phyloP scores from a whole-genome alignment of 2,797 vertebrate genomes.

The Botia almorhae region DNA sequence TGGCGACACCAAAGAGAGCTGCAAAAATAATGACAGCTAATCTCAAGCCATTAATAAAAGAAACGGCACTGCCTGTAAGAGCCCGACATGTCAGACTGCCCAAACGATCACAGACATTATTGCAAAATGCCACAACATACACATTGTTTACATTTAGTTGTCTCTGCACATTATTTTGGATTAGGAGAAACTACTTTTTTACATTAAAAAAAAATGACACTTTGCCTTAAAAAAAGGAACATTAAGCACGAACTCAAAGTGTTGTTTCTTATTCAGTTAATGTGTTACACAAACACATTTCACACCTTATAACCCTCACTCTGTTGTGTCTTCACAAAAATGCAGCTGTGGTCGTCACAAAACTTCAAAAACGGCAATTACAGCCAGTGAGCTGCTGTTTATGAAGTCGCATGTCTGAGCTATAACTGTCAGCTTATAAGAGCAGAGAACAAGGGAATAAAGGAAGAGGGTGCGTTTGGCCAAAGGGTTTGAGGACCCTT shows the following conservation, averaged over 20 bases:
- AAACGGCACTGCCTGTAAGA: neutral
- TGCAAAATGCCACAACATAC: too few relatives aligned
- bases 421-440: slow-evolving; percentile 14
- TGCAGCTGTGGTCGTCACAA: neutral
- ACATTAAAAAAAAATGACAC: neutral
- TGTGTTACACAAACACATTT: neutral
- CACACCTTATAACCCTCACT: slow-evolving; percentile 24
- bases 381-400: slow-evolving; percentile 13
- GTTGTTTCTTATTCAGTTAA: slow-evolving; percentile 38
- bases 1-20: neutral
- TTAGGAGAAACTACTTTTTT: neutral
- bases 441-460: slow-evolving; percentile 22
- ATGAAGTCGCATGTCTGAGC: slow-evolving; percentile 12
- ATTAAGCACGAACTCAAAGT: slow-evolving; percentile 48
- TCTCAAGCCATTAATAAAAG: neutral
- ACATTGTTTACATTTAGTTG: too few relatives aligned
- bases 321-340: slow-evolving; percentile 6
- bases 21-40: neutral
- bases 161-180: neutral
- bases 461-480: slow-evolving; percentile 15
- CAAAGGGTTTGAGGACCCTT: slow-evolving; percentile 34
- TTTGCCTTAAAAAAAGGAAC: neutral
- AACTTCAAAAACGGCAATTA: slow-evolving; percentile 42
- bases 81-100: too few relatives aligned
- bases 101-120: neutral